Evolutionary conservation across 2,113 vertebrate genomes (phyloP).

Genomic region (Lucifuga dentata): DNA sequence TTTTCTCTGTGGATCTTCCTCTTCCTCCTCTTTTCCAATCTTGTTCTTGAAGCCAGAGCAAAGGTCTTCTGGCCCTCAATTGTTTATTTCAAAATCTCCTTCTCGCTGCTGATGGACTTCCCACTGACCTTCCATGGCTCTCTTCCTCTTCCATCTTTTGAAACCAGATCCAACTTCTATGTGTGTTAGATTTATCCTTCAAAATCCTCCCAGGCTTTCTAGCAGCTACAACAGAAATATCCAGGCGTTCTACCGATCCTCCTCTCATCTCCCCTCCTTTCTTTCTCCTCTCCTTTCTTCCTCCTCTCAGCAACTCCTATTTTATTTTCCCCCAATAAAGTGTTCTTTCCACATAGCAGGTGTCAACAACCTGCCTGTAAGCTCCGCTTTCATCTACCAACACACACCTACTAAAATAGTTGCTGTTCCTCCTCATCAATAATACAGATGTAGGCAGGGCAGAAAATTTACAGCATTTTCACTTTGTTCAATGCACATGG

Average conservation of each 20-base stretch:
- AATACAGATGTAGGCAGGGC: constrained; percentile 65
- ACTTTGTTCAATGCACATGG: constrained; percentile 17
- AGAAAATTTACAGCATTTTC: constrained; percentile 15
- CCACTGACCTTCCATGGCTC: constrained; percentile 26
- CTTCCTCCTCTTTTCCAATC: constrained; percentile 6
- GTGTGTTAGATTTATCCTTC: constrained; percentile 44
- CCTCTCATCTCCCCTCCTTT: constrained; percentile 41
- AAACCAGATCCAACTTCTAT: constrained; percentile 48
- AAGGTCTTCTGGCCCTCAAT: constrained; percentile 43
- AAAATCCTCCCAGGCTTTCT: constrained; percentile 41
- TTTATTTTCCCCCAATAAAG: constrained; percentile 64
- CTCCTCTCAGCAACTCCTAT: constrained; percentile 45
- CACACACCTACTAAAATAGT: constrained; percentile 70
- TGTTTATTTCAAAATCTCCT: constrained; percentile 35
- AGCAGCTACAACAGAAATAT: constrained; percentile 64
- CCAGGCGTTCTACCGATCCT: constrained; percentile 29
- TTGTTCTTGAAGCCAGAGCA: constrained; percentile 32
- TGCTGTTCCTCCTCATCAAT: constrained; percentile 70
- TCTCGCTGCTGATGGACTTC: constrained; percentile 13
- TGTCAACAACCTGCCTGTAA: constrained; percentile 67
- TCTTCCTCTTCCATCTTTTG: constrained; percentile 50
- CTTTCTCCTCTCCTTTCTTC: constrained; percentile 30
- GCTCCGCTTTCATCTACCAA: constrained; percentile 77
- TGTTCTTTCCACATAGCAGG: constrained; percentile 56
- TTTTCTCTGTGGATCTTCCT: neutral